These are phyloP conservation scores for Drosophila sucinea DNA, from an alignment of 1,140 invertebrate genomes.

Conservation along the genomic window DNA sequence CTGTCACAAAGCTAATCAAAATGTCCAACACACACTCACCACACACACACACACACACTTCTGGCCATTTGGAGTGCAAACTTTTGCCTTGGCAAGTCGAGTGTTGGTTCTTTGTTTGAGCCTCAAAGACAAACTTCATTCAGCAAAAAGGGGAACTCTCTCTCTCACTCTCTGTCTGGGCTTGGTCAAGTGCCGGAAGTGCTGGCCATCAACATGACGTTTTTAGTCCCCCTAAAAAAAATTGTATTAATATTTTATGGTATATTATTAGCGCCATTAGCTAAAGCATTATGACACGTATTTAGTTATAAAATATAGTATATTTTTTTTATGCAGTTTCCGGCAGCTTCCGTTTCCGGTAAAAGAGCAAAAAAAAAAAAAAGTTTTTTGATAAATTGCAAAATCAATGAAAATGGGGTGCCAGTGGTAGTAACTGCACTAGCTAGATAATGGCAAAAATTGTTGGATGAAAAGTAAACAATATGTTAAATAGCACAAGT, in stretches of 20 bases:
- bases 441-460: conserved; percentile 53
- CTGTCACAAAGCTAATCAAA: conserved; percentile 75
- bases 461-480: conserved; percentile 54
- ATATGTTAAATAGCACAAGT: conserved; percentile 66
- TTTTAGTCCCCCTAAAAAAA: conserved; percentile 23
- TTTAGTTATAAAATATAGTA: conserved; percentile 39
- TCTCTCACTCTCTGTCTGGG: neutral
- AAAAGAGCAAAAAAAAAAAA: conserved; percentile 10
- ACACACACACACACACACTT: conserved; percentile 31
- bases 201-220: conserved; percentile 32
- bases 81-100: conserved; percentile 35
- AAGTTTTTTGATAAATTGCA: conserved; percentile 71
- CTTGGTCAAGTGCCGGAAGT: conserved; percentile 53
- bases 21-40: conserved; percentile 63
- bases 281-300: conserved; percentile 45
- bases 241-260: conserved; percentile 57
- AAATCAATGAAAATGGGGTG: conserved; percentile 39
- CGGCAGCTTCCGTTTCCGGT: conserved; percentile 63
- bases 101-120: conserved; percentile 42
- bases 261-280: conserved; percentile 58
- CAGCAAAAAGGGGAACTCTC: neutral
- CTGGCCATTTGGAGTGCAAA: conserved; percentile 63
- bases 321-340: conserved; percentile 45
- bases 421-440: conserved; percentile 33
- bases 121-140: conserved; percentile 12